phyloP scores from a whole-genome alignment of 35 echinoderm and acorn worm genomes.

The Holothuria glaberrima region DNA sequence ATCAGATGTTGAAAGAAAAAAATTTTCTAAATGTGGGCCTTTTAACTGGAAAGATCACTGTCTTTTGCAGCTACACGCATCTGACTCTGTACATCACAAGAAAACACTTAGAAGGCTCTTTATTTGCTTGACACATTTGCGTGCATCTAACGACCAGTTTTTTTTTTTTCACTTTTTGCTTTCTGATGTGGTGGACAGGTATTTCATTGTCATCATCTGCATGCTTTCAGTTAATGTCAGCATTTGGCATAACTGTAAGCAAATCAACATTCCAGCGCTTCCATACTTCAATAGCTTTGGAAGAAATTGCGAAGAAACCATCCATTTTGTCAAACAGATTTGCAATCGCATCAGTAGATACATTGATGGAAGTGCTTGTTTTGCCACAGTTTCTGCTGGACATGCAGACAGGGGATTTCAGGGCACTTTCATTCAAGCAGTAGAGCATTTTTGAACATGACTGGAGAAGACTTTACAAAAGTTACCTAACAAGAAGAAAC shows the following conservation, averaged over 20 bases:
- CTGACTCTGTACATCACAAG: constrained; percentile 13
- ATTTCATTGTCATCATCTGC: constrained; percentile 27
- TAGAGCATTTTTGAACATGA: not conserved
- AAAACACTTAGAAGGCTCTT: constrained; percentile 4
- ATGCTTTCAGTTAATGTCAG: constrained; percentile 15
- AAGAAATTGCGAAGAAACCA: constrained; percentile 23
- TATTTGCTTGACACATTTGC: not conserved
- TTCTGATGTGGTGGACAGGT: not conserved
- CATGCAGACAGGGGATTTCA: constrained; percentile 10
- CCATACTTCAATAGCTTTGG: constrained; percentile 14
- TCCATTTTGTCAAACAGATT: constrained; percentile 19
- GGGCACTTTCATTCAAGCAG: constrained; percentile 49
- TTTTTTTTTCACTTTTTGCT: not conserved
- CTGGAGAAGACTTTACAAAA: not conserved
- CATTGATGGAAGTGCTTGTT: constrained; percentile 30
- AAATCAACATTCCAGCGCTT: constrained; percentile 23
- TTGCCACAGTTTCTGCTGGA: constrained; percentile 4
- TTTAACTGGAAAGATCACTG: constrained; percentile 10
- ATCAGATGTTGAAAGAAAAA: not conserved
- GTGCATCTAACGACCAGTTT: not conserved
- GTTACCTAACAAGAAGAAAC: too few species aligned
- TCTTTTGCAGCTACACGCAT: constrained; percentile 15
- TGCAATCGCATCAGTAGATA: constrained; percentile 19
- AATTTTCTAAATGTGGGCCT: not conserved
- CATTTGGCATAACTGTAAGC: constrained; percentile 38